Conservation (phyloP, 2,113 vertebrate species). For the Suricata suricatta region DNA sequence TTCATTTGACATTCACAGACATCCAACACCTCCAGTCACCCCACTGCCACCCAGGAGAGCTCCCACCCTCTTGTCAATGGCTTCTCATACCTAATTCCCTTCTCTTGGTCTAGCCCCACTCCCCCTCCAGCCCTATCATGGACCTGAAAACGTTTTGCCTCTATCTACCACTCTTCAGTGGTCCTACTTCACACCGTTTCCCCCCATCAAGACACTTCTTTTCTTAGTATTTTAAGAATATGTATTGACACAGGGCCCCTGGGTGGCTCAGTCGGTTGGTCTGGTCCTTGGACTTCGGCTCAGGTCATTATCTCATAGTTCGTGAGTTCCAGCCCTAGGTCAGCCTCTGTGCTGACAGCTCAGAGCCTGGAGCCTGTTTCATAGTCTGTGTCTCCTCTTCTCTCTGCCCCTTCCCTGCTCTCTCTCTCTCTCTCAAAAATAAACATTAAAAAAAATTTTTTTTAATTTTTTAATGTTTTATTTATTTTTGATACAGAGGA, state of each 20-base stretch:
- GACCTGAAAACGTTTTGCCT: neutral
- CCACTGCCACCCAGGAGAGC: neutral
- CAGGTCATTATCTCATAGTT: neutral
- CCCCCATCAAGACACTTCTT: neutral
- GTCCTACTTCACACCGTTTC: rapidly evolving
- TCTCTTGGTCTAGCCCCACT: neutral
- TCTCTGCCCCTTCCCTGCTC: neutral
- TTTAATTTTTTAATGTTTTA: too few species aligned
- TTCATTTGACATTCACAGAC: neutral
- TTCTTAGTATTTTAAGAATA: neutral
- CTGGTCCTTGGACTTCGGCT: neutral
- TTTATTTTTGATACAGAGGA: too few species aligned
- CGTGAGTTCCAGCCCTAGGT: neutral
- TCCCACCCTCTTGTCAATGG: neutral
- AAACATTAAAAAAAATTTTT: too few species aligned
- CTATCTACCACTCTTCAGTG: rapidly evolving
- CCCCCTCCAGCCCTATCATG: rapidly evolving
- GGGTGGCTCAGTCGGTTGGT: neutral
- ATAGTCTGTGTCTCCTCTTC: neutral
- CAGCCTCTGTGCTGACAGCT: neutral
- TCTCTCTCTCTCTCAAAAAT: neutral
- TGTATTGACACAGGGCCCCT: neutral
- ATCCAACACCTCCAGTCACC: neutral
- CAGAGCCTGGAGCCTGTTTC: neutral
- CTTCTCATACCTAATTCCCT: neutral